These are phyloP conservation scores for rat (Rattus norvegicus) DNA, from an alignment of 2,113 vertebrate species.

Conservation along the genomic window GRCr8 NC_086021.1:47667501-47668000, in stretches of 20 bases:
- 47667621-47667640: neutral
- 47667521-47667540: neutral
- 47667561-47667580: neutral
- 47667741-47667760: neutral
- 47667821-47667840: neutral
- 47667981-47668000: neutral
- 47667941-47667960: neutral
- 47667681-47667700: neutral
- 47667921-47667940: neutral
- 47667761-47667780: neutral
- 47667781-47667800: neutral
- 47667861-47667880: neutral
- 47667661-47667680: neutral
- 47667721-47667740: neutral
- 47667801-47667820: neutral
- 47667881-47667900: neutral
- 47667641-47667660: neutral
- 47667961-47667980: neutral
- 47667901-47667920: neutral
- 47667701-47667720: neutral
- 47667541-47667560: neutral
- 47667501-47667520: neutral
- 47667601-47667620: neutral
- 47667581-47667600: neutral
- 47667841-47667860: neutral